A percentile compares a stretch with the other conserved stretches of the same genome.
Evolutionary conservation across 2,797 vertebrate genomes (phyloP).

Genomic region (Epinephelus awoara): DNA sequence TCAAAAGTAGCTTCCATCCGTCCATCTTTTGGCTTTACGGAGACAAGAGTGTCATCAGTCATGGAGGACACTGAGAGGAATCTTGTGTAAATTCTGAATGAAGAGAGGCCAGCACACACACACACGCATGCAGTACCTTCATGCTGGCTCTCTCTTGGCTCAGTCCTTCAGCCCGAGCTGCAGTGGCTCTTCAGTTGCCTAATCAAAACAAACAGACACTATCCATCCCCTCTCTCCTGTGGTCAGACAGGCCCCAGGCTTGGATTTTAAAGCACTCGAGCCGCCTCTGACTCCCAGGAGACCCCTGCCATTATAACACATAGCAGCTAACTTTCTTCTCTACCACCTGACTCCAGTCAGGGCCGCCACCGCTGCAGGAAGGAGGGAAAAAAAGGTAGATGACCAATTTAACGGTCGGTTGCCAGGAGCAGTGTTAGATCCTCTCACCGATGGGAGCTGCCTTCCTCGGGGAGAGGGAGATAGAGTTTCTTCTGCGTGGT

Average conservation of each 20-base stretch:
- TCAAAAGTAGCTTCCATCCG: slow-evolving; percentile 28
- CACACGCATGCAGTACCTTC: slow-evolving; percentile 11
- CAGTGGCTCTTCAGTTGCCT: slow-evolving; percentile 50
- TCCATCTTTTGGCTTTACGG: slow-evolving; percentile 54
- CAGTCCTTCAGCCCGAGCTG: slow-evolving; percentile 45
- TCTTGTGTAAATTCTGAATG: slow-evolving; percentile 55
- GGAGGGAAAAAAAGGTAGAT: slow-evolving; percentile 61
- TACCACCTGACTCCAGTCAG: slow-evolving; percentile 42
- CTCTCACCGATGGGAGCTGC: slow-evolving; percentile 46
- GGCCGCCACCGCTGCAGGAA: slow-evolving; percentile 35
- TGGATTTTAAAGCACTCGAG: slow-evolving; percentile 50
- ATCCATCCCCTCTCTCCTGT: slow-evolving; percentile 48
- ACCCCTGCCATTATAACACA: slow-evolving; percentile 62
- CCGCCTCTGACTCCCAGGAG: slow-evolving; percentile 43
- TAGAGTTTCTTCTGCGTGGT: slow-evolving; percentile 43
- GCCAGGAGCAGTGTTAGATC: slow-evolving; percentile 67
- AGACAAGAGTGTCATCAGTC: slow-evolving; percentile 52
- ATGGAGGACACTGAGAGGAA: slow-evolving; percentile 36
- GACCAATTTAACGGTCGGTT: slow-evolving; percentile 75
- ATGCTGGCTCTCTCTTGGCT: slow-evolving; percentile 40
- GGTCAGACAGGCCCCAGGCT: slow-evolving; percentile 51
- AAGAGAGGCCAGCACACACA: not conserved
- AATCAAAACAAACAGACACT: slow-evolving; percentile 71
- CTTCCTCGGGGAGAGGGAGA: slow-evolving; percentile 30
- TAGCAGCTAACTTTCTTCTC: slow-evolving; percentile 38